phyloP scores from a whole-genome alignment of 2,113 vertebrate genomes.

The Laterallus jamaicensis region DNA sequence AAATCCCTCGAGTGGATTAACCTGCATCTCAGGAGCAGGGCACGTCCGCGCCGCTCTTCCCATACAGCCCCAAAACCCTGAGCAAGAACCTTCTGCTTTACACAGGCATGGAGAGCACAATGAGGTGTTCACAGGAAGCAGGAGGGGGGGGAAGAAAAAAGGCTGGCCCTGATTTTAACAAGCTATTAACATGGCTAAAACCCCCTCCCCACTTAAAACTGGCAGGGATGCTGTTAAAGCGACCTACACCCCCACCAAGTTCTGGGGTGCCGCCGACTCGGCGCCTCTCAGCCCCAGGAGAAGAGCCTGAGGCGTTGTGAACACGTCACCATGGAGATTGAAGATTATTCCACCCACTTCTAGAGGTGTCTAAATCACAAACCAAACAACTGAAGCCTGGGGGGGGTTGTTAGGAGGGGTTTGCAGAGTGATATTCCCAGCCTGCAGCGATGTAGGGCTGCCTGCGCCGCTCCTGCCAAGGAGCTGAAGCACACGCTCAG shows the following conservation, averaged over 20 bases:
- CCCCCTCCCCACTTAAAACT: neutral
- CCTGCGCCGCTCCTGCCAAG: neutral
- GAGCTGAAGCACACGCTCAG: neutral
- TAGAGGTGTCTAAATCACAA: neutral
- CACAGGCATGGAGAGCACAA: no score
- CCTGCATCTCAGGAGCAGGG: neutral
- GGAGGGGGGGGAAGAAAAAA: neutral
- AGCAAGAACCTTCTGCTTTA: neutral
- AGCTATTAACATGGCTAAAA: neutral
- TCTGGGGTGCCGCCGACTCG: neutral
- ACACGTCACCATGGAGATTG: slow-evolving; percentile 29
- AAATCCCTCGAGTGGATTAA: slow-evolving; percentile 24
- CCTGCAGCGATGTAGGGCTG: neutral
- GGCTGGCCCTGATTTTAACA: neutral
- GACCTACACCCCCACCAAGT: neutral
- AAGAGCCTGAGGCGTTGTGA: neutral
- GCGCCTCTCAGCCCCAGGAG: neutral
- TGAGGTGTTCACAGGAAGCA: neutral
- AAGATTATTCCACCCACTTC: slow-evolving; percentile 49
- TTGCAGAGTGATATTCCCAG: neutral
- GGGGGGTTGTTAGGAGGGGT: neutral
- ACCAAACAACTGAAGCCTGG: neutral
- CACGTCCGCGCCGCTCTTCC: neutral
- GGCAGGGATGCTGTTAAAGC: neutral
- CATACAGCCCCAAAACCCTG: neutral